Conservation (phyloP, 1,140 invertebrate genomes). For the Heliothis virescens region DNA sequence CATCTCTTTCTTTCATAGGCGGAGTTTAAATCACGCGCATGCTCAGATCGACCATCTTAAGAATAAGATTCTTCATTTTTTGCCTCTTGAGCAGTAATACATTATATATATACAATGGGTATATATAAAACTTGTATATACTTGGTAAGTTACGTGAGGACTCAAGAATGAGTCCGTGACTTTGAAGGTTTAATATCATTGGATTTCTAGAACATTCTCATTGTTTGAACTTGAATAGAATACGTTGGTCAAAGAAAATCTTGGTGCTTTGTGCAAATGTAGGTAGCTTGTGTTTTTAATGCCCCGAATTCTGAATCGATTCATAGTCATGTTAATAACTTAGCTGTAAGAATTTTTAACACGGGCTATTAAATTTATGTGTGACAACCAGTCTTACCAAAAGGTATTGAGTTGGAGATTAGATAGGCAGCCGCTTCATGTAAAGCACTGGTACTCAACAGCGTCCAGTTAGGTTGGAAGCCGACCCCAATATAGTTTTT, state of each 20-base stretch:
- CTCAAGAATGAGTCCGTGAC: constrained; percentile 26
- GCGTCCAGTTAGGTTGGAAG: too few species aligned
- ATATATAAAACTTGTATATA: constrained; percentile 50
- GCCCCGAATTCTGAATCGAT: too few species aligned
- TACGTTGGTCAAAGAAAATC: not conserved
- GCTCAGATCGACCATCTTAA: constrained; percentile 72
- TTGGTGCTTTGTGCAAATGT: too few species aligned
- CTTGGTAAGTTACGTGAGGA: constrained; percentile 11
- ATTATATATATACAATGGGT: constrained; percentile 51
- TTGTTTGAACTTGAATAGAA: constrained; percentile 4
- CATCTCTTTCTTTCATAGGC: constrained; percentile 76
- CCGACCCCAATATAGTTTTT: too few species aligned
- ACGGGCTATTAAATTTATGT: too few species aligned
- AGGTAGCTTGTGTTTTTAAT: too few species aligned
- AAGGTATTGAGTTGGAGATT: too few species aligned
- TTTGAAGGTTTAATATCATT: constrained; percentile 5
- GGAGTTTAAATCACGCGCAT: constrained; percentile 72
- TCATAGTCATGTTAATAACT: too few species aligned
- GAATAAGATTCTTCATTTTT: constrained; percentile 76
- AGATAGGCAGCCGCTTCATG: too few species aligned
- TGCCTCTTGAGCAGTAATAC: constrained; percentile 64
- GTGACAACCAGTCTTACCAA: too few species aligned
- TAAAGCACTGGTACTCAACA: too few species aligned
- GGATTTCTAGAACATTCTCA: not conserved
- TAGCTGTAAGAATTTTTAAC: too few species aligned